A percentile compares a stretch with the other conserved stretches of the same genome.
Conservation (phyloP, 2,888 invertebrate species). For the Agonopterix heracliana region DNA sequence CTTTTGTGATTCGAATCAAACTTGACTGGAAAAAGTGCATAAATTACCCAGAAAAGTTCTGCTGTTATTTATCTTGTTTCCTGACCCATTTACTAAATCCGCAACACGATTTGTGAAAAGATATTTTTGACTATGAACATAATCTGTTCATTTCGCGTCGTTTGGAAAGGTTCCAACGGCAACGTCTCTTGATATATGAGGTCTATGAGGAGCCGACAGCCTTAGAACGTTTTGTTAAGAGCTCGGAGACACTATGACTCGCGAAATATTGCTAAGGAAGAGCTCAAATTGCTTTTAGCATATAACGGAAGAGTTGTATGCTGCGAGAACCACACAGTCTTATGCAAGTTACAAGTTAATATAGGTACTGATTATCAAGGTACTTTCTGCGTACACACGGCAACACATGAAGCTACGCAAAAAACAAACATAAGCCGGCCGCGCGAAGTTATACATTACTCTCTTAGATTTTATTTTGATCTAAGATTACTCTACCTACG, state of each 20-base stretch:
- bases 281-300: slow-evolving; percentile 1
- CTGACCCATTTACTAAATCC: slow-evolving; percentile 7
- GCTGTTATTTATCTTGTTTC: background rate
- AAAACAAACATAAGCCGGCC: too few relatives aligned
- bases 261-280: slow-evolving; percentile 6
- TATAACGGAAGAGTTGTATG: background rate
- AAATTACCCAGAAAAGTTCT: too few relatives aligned
- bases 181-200: slow-evolving; percentile 12
- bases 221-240: slow-evolving; percentile 12
- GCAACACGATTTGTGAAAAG: slow-evolving; percentile 14
- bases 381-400: too few relatives aligned
- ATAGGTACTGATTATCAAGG: too few relatives aligned
- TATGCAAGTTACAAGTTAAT: too few relatives aligned
- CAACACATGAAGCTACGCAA: too few relatives aligned
- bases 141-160: slow-evolving; percentile 18
- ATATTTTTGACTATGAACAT: slow-evolving; percentile 17
- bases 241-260: slow-evolving; percentile 3
- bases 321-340: background rate
- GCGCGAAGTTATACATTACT: too few relatives aligned
- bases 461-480: too few relatives aligned
- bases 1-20: too few relatives aligned
- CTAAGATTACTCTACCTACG: too few relatives aligned
- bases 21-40: too few relatives aligned
- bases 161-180: slow-evolving; percentile 26
- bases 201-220: slow-evolving; percentile 8